Base-by-base conservation (phyloP, 2,888 invertebrate genomes). In the Sminthurinus aureus region DNA sequence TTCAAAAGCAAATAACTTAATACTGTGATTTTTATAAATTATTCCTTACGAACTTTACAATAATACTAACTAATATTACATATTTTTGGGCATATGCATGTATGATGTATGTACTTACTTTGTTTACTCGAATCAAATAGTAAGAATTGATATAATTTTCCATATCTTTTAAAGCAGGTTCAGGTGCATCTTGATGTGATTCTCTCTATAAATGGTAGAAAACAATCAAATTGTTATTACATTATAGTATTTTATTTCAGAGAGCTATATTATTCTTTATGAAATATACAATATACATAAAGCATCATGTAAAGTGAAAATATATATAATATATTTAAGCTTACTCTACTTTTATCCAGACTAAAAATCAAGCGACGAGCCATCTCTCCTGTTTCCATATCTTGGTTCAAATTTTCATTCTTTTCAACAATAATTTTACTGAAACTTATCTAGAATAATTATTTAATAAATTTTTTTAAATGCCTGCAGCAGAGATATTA, bases 61-160 rank as follows among this genome's bases (percentile, higher is more conserved):
- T n/a, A n/a, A n/a, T n/a, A n/a, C n/a, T n/a, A n/a, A n/a, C n/a
- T n/a, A n/a, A n/a, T n/a, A n/a, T n/a, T n/a, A n/a, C n/a, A n/a
- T n/a, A n/a, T n/a, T n/a, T n/a, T n/a, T n/a, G n/a, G n/a, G n/a
- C n/a, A n/a, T n/a, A n/a, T n/a, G n/a, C n/a, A n/a, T n/a, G n/a
- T n/a, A n/a, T n/a, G n/a, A n/a, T n/a, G n/a, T n/a, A n/a, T n/a
- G n/a, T n/a, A n/a, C n/a, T n/a, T 76, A 86, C 88, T 83, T 88
- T 87, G 66, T 88, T 88, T 26, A 88, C 80, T 51, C 87, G 73
- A 0, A 86, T 50, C 38, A 76, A 84, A 18, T 84, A 52, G 52
- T 86, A 85, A 74, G 84, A 87, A 51, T 86, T 26, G 0, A 84
- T 83, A 51, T 83, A 84, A 26, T 87, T 80, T 66, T 88, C 86